A percentile compares a stretch with the other conserved stretches of the same genome.
These are phyloP conservation scores for Drosophila nikananu DNA, from an alignment of 1,140 invertebrate species.

Conservation along the genomic window DNA sequence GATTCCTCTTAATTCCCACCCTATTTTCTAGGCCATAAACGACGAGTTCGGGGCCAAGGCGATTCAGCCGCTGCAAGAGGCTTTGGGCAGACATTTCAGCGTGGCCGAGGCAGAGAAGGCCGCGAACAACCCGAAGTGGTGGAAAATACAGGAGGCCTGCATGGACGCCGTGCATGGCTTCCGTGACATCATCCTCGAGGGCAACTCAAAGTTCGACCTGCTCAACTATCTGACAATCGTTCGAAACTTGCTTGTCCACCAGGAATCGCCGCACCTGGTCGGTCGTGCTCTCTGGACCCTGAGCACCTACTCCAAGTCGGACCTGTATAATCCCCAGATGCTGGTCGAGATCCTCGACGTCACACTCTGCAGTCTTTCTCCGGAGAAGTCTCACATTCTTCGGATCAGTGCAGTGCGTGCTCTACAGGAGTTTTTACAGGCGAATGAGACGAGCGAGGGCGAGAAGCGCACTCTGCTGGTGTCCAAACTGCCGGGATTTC, in stretches of 20 bases:
- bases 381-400: conserved; percentile 76
- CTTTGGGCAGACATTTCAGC: conserved; percentile 89
- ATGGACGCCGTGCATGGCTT: conserved; percentile 89
- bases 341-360: conserved; percentile 75
- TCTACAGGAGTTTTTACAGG: conserved; percentile 86
- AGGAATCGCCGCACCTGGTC: conserved; percentile 88
- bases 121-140: conserved; percentile 88
- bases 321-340: conserved; percentile 79
- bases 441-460: conserved; percentile 85
- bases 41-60: conserved; percentile 88
- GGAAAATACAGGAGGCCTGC: conserved; percentile 92
- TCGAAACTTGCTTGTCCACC: conserved; percentile 73
- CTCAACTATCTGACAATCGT: conserved; percentile 88
- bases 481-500: conserved; percentile 70
- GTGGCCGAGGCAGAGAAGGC: conserved; percentile 86
- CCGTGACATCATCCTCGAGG: conserved; percentile 87
- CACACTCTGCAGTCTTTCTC: conserved; percentile 72
- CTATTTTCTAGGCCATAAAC: conserved; percentile 86
- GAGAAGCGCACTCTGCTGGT: conserved; percentile 72
- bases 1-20: not conserved
- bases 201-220: conserved; percentile 89
- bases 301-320: conserved; percentile 88
- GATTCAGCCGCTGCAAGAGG: conserved; percentile 88
- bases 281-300: conserved; percentile 91
- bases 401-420: conserved; percentile 76